Percentiles rank a stretch among this genome's conserved stretches.
Evolutionary conservation across 2,797 vertebrate species (phyloP).

Genomic region (Dromococcyx pavoninus): DNA sequence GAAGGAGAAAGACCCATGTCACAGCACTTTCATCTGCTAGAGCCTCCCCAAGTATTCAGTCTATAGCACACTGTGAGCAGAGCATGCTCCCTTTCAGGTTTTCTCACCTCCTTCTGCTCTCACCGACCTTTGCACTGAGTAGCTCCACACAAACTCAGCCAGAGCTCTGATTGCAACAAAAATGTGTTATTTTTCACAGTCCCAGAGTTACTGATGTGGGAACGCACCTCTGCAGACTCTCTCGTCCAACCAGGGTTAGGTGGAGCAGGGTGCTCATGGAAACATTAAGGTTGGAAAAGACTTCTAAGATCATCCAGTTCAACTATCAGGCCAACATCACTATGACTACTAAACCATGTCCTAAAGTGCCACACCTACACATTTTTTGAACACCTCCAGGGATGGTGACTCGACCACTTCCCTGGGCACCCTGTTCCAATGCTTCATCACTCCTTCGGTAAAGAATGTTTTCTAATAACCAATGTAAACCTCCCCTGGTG

Average conservation of each 20-base stretch:
- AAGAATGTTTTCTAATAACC: too few species aligned
- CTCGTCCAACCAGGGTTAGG: neutral
- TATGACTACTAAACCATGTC: too few species aligned
- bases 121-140: neutral
- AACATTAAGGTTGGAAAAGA: too few species aligned
- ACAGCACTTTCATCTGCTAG: neutral
- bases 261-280: neutral
- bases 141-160: accelerated
- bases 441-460: too few species aligned
- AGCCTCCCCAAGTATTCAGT: neutral
- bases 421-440: too few species aligned
- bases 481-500: too few species aligned
- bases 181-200: accelerated
- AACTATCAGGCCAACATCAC: too few species aligned
- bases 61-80: accelerated
- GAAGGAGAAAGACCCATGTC: neutral
- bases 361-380: too few species aligned
- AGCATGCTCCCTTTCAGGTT: accelerated
- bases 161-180: accelerated
- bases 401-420: too few species aligned
- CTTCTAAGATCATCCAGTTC: too few species aligned
- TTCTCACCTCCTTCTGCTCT: neutral
- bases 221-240: neutral
- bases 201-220: neutral
- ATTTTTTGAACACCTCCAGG: too few species aligned